Conservation (phyloP, 2,888 invertebrate genomes). For the Acrobasis repandana region DNA sequence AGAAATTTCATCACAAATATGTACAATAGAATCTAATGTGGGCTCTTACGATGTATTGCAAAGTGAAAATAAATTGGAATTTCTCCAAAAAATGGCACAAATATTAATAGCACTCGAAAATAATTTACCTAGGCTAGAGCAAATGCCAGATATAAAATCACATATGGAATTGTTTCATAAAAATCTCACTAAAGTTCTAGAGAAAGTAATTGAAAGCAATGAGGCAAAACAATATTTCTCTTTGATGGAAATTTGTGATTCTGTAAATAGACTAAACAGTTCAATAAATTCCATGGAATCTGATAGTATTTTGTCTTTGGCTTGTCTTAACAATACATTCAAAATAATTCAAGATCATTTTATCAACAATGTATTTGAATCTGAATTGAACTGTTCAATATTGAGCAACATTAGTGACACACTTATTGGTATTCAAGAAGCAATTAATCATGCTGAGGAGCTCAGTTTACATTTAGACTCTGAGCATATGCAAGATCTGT, state of each 20-base stretch:
- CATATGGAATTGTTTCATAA: conserved; percentile 69
- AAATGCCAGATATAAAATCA: conserved; percentile 50
- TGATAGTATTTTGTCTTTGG: conserved; percentile 53
- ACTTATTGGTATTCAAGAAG: conserved; percentile 57
- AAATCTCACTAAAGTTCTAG: conserved; percentile 80
- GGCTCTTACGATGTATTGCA: conserved; percentile 68
- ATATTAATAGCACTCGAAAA: conserved; percentile 71
- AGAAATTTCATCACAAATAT: conserved; percentile 61
- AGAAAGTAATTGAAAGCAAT: conserved; percentile 81
- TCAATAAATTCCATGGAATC: conserved; percentile 58
- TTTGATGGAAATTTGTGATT: conserved; percentile 68
- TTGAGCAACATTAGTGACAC: conserved; percentile 57
- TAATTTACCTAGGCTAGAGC: conserved; percentile 57
- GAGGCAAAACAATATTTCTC: conserved; percentile 66
- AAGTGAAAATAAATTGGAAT: conserved; percentile 70
- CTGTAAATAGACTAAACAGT: conserved; percentile 60
- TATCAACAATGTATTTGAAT: conserved; percentile 56
- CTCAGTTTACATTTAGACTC: conserved; percentile 53
- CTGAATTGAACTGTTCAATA: conserved; percentile 59
- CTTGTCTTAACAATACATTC: conserved; percentile 63
- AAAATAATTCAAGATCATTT: conserved; percentile 61
- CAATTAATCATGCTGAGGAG: conserved; percentile 60
- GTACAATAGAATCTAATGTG: conserved; percentile 53
- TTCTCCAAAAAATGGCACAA: conserved; percentile 74
- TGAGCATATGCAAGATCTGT: conserved; percentile 56